Percentiles rank a stretch among this genome's conserved stretches.
phyloP scores from a whole-genome alignment of 2,797 vertebrate species.

The Catamblyrhynchus diadema region DNA sequence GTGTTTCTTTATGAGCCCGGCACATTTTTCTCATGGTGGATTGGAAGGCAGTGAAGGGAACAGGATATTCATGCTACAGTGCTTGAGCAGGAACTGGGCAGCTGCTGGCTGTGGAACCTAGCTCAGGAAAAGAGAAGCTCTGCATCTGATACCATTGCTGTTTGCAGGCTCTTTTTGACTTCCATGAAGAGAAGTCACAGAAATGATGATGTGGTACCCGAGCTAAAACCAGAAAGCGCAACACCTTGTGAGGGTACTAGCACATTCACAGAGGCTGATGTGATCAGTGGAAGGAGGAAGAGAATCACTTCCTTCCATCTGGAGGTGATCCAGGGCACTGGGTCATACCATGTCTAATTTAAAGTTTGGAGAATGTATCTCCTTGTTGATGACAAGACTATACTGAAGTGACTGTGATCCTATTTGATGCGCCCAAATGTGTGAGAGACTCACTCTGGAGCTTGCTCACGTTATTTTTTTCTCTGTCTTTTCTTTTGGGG shows the following conservation, averaged over 20 bases:
- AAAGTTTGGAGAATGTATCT: not conserved
- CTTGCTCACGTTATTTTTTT: not conserved
- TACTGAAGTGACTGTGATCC: not conserved
- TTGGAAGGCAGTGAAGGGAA: not conserved
- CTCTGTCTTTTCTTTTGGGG: not conserved
- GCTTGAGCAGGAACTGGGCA: not conserved
- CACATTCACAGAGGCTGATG: not conserved
- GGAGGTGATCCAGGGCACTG: not conserved
- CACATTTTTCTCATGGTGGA: not conserved
- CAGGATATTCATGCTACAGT: not conserved
- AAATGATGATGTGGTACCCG: not conserved
- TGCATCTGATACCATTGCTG: conserved; percentile 9
- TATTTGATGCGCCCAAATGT: not conserved
- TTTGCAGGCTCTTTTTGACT: not conserved
- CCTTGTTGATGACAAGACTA: not conserved
- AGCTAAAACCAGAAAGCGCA: not conserved
- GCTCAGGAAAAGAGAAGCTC: not conserved
- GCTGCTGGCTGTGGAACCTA: not conserved
- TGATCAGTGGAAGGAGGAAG: not conserved
- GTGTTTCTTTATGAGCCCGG: not conserved
- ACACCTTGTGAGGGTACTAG: not conserved
- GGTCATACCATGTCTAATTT: not conserved
- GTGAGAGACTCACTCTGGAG: not conserved
- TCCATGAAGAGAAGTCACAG: not conserved
- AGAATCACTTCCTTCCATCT: not conserved